Percentiles rank a stretch among this genome's conserved stretches.
phyloP scores from a whole-genome alignment of 1,140 invertebrate species.

The Rhizoglyphus robini region DNA sequence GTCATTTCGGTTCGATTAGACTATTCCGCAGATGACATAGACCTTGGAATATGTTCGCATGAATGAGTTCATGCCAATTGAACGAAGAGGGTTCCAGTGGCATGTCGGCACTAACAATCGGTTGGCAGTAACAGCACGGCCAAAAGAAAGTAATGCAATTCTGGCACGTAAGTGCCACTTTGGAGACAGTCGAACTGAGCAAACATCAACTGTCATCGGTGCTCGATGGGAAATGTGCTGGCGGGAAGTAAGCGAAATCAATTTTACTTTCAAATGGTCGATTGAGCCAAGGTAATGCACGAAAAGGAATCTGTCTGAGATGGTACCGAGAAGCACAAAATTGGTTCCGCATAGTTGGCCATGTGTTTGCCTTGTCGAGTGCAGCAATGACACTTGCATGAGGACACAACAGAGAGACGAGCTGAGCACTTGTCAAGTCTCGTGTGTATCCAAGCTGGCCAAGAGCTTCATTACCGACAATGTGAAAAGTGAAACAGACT shows the following conservation, averaged over 20 bases:
- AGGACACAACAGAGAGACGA: too few relatives aligned
- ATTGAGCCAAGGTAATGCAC: constrained; percentile 2
- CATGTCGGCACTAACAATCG: too few relatives aligned
- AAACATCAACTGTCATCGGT: background rate
- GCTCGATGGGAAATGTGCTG: background rate
- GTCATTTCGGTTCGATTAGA: too few relatives aligned
- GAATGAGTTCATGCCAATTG: too few relatives aligned
- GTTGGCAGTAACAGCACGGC: too few relatives aligned
- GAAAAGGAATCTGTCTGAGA: background rate
- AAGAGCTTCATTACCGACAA: background rate
- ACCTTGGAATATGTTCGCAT: too few relatives aligned
- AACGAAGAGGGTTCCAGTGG: too few relatives aligned
- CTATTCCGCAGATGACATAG: too few relatives aligned
- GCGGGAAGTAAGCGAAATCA: background rate
- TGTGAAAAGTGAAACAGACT: background rate
- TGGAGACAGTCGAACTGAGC: background rate
- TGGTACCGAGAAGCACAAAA: background rate
- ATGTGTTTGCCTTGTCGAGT: constrained; percentile 1
- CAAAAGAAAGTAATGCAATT: constrained; percentile 6
- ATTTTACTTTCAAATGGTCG: constrained; percentile 3
- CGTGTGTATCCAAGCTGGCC: background rate
- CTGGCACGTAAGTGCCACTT: constrained; percentile 14
- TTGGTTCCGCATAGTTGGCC: constrained; percentile 5
- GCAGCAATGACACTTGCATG: too few relatives aligned
- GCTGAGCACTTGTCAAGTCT: too few relatives aligned